These are phyloP conservation scores for Fabriciana adippe DNA, from an alignment of 2,888 invertebrate genomes.

Conservation along the genomic window DNA sequence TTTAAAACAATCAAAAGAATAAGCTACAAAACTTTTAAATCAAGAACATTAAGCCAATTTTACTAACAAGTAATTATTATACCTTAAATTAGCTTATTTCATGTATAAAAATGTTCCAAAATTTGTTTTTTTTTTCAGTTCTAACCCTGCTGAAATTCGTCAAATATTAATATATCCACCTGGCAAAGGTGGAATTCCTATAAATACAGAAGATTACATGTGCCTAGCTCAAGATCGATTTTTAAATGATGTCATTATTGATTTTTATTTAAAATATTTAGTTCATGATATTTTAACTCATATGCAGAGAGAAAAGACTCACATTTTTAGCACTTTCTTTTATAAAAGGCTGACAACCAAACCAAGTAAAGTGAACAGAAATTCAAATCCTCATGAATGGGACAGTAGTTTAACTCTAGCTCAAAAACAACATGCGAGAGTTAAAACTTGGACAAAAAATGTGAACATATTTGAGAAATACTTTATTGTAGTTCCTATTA, in stretches of 20 bases:
- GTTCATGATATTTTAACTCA: slow-evolving; percentile 88
- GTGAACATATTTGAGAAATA: slow-evolving; percentile 98
- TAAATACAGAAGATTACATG: slow-evolving; percentile 96
- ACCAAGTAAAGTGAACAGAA: slow-evolving; percentile 85
- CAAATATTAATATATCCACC: slow-evolving; percentile 92
- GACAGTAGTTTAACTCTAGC: slow-evolving; percentile 87
- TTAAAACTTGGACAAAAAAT: slow-evolving; percentile 98
- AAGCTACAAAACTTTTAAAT: no score
- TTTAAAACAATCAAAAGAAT: no score
- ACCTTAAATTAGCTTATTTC: not conserved
- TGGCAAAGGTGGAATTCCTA: slow-evolving; percentile 92
- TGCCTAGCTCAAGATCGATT: slow-evolving; percentile 96
- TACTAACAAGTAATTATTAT: not conserved
- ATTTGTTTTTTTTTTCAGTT: slow-evolving; percentile 68
- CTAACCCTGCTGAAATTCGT: slow-evolving; percentile 78
- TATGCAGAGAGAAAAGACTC: slow-evolving; percentile 89
- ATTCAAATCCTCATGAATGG: slow-evolving; percentile 84
- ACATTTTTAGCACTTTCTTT: slow-evolving; percentile 98
- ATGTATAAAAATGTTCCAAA: not conserved
- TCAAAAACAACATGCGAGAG: slow-evolving; percentile 93
- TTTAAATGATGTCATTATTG: slow-evolving; percentile 98
- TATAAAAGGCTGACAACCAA: slow-evolving; percentile 95
- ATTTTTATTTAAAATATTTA: slow-evolving; percentile 97
- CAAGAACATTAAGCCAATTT: no score
- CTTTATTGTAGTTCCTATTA: slow-evolving; percentile 97